Base-by-base conservation (phyloP, 1,140 invertebrate species). In the Bombyx mandarina region DNA sequence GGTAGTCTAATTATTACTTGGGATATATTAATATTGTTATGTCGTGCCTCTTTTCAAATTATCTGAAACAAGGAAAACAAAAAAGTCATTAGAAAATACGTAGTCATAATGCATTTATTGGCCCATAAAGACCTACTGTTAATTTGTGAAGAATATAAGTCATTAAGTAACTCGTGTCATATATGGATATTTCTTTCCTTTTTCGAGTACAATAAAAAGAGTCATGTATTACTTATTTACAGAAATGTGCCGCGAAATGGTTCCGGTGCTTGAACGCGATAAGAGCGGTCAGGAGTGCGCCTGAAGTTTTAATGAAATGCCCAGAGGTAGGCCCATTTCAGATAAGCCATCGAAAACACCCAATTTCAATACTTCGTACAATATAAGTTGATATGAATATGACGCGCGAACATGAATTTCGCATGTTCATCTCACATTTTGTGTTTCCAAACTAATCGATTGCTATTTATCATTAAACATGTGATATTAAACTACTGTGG, bases 271-370 rank as follows among this genome's bases (percentile, higher is more conserved):
- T 65, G 50, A 56, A 65, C 66, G 55, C 67, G 67, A 73, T 71
- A 63, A 69, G 56, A 61, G 54, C 51, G 60, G 50, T 48, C 48
- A 8, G 18, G 58, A 58, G 56, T 10, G 56, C 59, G 52, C 49
- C 65, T 58, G 58, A 75, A 71, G 60, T 73, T 74, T 78, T 77
- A 74, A 77, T 72, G 67, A 74, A 76, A 73, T 56, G 65, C 64
- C 64, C 66, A 66, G 58, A 52, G 59, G 56, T 62, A 60, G 63
- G 63, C 62, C 61, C 62, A 65, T 48, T 64, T 64, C 60, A 65
- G 63, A 59, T 75, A 77, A 77, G 75, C 72, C 69, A 71, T 71
- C 70, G 60, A 68, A 71, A 67, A 65, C 64, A 66, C 66, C 66
- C 68, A 71, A 69, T 70, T 63, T 49, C 26, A 60, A 63, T 58